Evolutionary conservation across 2,888 invertebrate genomes (phyloP), one percentile per base, ranked within the genome.

Genomic region (Chalcosyrphus nemorum): DNA sequence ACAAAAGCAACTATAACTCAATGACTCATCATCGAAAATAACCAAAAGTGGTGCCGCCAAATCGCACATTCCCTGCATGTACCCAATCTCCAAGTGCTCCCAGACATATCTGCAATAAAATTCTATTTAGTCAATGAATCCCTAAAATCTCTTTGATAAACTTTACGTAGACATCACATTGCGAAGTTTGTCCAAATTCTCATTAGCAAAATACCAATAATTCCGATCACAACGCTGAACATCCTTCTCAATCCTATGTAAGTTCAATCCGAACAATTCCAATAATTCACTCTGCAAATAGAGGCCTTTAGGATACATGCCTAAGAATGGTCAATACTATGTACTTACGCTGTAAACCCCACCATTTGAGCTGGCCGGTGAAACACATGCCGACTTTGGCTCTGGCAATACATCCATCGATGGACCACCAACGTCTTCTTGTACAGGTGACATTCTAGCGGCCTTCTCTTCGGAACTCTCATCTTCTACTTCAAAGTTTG

Each of bases 11-110:
- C 97, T 97, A 90, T 98, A 97, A 0, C 98, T 96, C 9, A 95
- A 92, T 0, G 97, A 96, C 91, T 98, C 98, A 90, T 99, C 98
- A 89, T 97, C 96, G 92, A 98, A 95, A 89, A 97, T 95, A 13
- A 98, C 98, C 17, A 99, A 93, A 1, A 99, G 92, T 0, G 98
- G 98, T 0, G 98, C 98, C 0, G 96, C 97, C 78, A 99, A 93
- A 92, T 98, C 98, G 91, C 98, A 98, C 98, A 98, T 99, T 88
- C 98, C 98, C 91, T 98, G 98, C 94, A 98, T 97, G 92, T 99
- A 99, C 9, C 98, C 98, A 38, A 95, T 94, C 57, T 98, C 97
- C 87, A 99, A 92, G 90, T 98, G 97, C 89, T 98, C 97, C 97
- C 98, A 98, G 2, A 99, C 98, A 91, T 97, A 98, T n/a, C 97